These are phyloP conservation scores for Macaria liturata DNA, from an alignment of 2,888 invertebrate species.

Conservation along the genomic window DNA sequence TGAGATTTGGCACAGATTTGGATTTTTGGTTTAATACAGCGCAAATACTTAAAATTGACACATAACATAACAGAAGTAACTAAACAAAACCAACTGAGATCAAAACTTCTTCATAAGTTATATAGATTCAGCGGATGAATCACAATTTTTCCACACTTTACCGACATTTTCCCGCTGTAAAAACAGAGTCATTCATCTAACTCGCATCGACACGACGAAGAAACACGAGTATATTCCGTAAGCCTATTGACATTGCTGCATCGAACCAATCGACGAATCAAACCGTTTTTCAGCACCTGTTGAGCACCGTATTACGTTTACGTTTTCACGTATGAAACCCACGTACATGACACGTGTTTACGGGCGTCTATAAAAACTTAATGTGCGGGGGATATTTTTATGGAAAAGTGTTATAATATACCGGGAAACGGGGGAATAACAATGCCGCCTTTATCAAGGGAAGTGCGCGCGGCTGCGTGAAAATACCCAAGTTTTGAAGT, in stretches of 20 bases:
- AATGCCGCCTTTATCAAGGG: slow-evolving; percentile 11
- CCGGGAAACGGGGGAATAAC: slow-evolving; percentile 10
- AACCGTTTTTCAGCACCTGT: slow-evolving; percentile 24
- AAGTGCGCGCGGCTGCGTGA: slow-evolving; percentile 8
- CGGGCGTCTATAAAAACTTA: slow-evolving; percentile 25
- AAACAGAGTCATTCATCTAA: too few relatives aligned
- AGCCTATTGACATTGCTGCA: background rate
- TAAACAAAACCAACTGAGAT: too few relatives aligned
- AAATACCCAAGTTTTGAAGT: background rate
- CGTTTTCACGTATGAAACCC: slow-evolving; percentile 18
- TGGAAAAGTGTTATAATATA: slow-evolving; percentile 19
- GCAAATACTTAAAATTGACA: too few relatives aligned
- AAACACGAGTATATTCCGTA: too few relatives aligned
- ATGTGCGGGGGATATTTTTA: slow-evolving; percentile 24
- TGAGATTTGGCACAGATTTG: too few relatives aligned
- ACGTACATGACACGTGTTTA: slow-evolving; percentile 27
- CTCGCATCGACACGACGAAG: too few relatives aligned
- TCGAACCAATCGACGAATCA: slow-evolving; percentile 3
- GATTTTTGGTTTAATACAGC: too few relatives aligned
- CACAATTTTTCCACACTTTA: too few relatives aligned
- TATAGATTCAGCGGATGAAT: too few relatives aligned
- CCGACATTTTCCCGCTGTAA: too few relatives aligned
- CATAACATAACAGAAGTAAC: too few relatives aligned
- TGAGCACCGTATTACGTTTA: slow-evolving; percentile 23
- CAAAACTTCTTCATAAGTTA: too few relatives aligned